Evolutionary conservation across 2,888 invertebrate species (phyloP), one percentile per base, ranked within the genome.

Genomic region (Rhorus exstirpatorius): DNA sequence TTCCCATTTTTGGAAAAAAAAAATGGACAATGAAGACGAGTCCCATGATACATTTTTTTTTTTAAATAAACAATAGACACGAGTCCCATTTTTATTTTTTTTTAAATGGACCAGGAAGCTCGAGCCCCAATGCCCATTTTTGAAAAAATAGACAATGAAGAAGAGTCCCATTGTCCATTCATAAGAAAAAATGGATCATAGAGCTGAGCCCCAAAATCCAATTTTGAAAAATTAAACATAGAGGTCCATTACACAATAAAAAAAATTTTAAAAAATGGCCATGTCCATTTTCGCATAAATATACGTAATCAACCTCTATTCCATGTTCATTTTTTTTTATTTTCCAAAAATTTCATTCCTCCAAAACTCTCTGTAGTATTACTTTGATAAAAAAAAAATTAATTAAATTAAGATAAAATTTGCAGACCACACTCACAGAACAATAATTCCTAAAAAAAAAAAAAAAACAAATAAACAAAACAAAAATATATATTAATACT

Each of bases 401-500:
- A 63, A 55, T 21, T n/a, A 71, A 14, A 31, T 8, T 10, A 8
- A 38, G 8, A 38, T 38, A 44, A 46, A 78, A 67, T 46, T 71
- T 44, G 63, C 65, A 81, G 76, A 78, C 78, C 81, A 81, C 44
- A 67, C 72, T 72, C 77, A 53, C 44, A 78, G 77, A 78, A 81
- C 80, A 80, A 80, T 80, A 80, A 80, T 80, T 60, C 72, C 67
- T n/a, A 51, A 76, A 31, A 51, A 68, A 61, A 68, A 53, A 61
- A 19, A 41, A 55, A 63, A 19, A 46, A 17, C 3, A 14, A 58
- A 7, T 8, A 60, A 53, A 70, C 63, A 70, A 38, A 74, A 60
- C 53, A 71, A 60, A 71, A 38, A 65, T 70, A 70, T 74, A 79
- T 76, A 78, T 60, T 61, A 49, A 61, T 68, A 60, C 14, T 17